Conservation (phyloP, 2,888 invertebrate genomes). For the Meiosimyza platycephala region DNA sequence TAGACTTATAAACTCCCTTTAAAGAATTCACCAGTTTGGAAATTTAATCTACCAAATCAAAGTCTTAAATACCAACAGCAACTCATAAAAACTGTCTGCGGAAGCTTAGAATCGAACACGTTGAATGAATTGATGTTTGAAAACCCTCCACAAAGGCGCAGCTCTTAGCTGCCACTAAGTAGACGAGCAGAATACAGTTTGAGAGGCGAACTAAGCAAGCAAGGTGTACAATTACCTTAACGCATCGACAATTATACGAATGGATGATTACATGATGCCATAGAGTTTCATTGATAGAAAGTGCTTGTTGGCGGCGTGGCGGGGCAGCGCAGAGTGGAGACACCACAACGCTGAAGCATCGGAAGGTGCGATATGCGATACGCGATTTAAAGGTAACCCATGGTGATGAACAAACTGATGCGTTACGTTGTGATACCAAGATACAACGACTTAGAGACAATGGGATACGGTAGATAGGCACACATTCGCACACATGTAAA, state of each 20-base stretch:
- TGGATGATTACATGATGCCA: slow-evolving; percentile 56
- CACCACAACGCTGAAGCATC: slow-evolving; percentile 19
- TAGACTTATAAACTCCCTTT: no score
- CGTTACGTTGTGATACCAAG: background rate
- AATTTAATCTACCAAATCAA: slow-evolving; percentile 64
- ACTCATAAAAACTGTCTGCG: slow-evolving; percentile 5
- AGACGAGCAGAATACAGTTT: slow-evolving; percentile 27
- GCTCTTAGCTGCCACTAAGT: slow-evolving; percentile 31
- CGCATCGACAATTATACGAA: slow-evolving; percentile 68
- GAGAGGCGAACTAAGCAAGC: slow-evolving; percentile 32
- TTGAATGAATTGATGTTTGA: slow-evolving; percentile 27
- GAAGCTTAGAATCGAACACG: slow-evolving; percentile 25
- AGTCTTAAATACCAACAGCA: background rate
- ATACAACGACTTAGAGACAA: background rate
- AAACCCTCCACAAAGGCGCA: slow-evolving; percentile 39
- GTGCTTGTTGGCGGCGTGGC: slow-evolving; percentile 31
- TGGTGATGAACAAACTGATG: slow-evolving; percentile 39
- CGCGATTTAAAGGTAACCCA: slow-evolving; percentile 50
- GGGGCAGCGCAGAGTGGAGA: background rate
- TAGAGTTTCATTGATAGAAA: slow-evolving; percentile 45
- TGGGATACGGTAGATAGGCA: background rate
- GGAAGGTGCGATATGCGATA: slow-evolving; percentile 64
- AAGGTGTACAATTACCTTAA: slow-evolving; percentile 67
- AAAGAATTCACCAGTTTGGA: slow-evolving; percentile 41
- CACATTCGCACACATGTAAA: no score